Evolutionary conservation across 2,888 invertebrate genomes (phyloP).

Genomic region (Octodonta nipae): DNA sequence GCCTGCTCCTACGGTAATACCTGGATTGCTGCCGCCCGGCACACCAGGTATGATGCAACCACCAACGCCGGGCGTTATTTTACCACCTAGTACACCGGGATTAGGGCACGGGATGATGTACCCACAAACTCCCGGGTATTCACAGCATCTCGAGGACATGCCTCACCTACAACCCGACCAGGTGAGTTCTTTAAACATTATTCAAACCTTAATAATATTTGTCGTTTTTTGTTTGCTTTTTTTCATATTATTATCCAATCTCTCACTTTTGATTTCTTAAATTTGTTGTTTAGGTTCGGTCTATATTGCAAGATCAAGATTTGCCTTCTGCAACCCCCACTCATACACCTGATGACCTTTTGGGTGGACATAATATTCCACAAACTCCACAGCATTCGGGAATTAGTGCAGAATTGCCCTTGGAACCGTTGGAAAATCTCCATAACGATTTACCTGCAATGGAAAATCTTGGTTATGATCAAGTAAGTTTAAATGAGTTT

Average conservation of each 20-base stretch:
- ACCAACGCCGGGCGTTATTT: conserved; percentile 10
- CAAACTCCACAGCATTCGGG: conserved; percentile 26
- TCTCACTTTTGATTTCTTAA: not conserved
- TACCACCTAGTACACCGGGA: conserved; percentile 38
- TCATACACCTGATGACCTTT: conserved; percentile 26
- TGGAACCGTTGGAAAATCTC: conserved; percentile 23
- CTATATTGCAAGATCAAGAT: conserved; percentile 33
- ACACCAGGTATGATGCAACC: conserved; percentile 7
- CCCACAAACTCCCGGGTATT: conserved; percentile 34
- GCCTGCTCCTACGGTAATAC: not conserved
- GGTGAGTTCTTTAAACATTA: conserved; percentile 20
- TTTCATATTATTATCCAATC: too few relatives aligned
- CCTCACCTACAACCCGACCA: conserved; percentile 53
- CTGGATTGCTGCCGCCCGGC: not conserved
- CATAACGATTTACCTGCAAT: conserved; percentile 36
- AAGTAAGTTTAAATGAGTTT: conserved; percentile 28
- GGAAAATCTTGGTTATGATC: conserved; percentile 51
- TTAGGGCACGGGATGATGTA: conserved; percentile 28
- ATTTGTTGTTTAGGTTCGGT: conserved; percentile 24
- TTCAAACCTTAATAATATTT: too few relatives aligned
- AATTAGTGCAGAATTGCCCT: conserved; percentile 21
- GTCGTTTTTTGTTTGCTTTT: too few relatives aligned
- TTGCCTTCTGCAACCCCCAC: conserved; percentile 32
- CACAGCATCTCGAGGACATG: conserved; percentile 39
- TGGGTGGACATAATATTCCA: conserved; percentile 23